Conservation (phyloP, 2,888 invertebrate species). For the Lithosia quadra region DNA sequence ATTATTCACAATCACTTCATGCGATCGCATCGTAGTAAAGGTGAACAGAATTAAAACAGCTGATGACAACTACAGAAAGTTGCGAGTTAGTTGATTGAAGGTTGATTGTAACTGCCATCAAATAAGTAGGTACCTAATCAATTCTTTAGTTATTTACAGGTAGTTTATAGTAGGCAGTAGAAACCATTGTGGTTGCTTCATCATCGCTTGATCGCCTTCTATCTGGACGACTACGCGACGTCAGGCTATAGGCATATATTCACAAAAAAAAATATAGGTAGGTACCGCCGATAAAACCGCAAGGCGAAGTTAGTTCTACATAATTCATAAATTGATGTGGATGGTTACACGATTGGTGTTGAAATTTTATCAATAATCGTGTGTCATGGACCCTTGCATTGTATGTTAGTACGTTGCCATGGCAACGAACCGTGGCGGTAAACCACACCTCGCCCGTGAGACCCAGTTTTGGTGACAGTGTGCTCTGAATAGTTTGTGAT, state of each 20-base stretch:
- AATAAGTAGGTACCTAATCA: no score
- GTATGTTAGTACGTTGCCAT: conserved; percentile 76
- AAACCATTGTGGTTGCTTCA: no score
- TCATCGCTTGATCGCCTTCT: neutral
- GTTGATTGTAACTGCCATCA: no score
- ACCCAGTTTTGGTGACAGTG: conserved; percentile 68
- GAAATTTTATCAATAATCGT: conserved; percentile 81
- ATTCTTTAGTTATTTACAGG: no score
- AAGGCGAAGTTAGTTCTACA: neutral
- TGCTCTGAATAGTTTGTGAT: conserved; percentile 51
- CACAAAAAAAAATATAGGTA: neutral
- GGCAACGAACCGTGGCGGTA: conserved; percentile 67
- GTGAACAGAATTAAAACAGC: no score
- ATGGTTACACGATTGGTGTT: conserved; percentile 51
- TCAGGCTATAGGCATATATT: neutral
- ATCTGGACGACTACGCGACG: neutral
- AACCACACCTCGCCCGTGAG: conserved; percentile 75
- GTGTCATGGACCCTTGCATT: conserved; percentile 63
- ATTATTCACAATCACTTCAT: no score
- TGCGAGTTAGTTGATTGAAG: no score
- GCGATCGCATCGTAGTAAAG: no score
- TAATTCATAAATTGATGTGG: conserved; percentile 17
- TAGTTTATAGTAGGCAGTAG: no score
- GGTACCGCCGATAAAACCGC: neutral
- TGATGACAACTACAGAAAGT: no score